Base-by-base conservation (phyloP, 2,113 vertebrate genomes). In the Phyllopteryx taeniolatus region DNA sequence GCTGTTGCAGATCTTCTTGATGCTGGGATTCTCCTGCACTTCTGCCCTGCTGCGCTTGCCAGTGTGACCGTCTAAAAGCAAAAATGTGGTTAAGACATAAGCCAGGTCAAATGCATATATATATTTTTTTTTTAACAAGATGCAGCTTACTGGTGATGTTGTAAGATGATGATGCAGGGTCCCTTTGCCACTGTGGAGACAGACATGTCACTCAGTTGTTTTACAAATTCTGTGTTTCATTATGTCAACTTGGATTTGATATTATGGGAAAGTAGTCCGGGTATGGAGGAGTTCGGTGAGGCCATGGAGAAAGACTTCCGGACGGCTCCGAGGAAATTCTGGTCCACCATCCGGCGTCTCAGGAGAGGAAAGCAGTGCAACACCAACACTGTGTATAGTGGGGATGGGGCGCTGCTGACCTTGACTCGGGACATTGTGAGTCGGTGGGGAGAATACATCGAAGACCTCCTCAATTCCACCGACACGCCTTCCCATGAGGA, bases 171-270 rank as follows among this genome's bases (percentile, higher is more conserved):
- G 72, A 53, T 14, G 5, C 70, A 4, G 92, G 90, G 71, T 86
- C 92, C 78, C 81, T 86, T 81, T 95, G 95, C 96, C 96, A 98
- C 96, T 98, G 89, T 75, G 79, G 68, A 83, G 80, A 87, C 72
- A 74, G 67, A 85, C 35, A 71, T 35, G 51, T 63, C 42, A 79
- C 13, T 68, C 6, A 19, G 13, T 19, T 9, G 17, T 17, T 43
- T 65, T 9, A 9, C 9, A 22, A 7, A 2, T 31, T 61, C 27
- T 15, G 14, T 4, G 6, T 31, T 39, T 39, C 27, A 62, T 60
- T 22, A 60, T 27, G 27, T 9, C 27, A 31, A 27, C n/a, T 17
- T 60, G 14, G 12, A 27, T 60, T 27, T 60, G 57, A 14, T 22
- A 9, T 2, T 2, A 31, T 60, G 20, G 8, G 57, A 8, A 60